A percentile compares a stretch with the other conserved stretches of the same genome.
Conservation (phyloP, 2,113 vertebrate species). For the Myrmecophaga tridactyla region DNA sequence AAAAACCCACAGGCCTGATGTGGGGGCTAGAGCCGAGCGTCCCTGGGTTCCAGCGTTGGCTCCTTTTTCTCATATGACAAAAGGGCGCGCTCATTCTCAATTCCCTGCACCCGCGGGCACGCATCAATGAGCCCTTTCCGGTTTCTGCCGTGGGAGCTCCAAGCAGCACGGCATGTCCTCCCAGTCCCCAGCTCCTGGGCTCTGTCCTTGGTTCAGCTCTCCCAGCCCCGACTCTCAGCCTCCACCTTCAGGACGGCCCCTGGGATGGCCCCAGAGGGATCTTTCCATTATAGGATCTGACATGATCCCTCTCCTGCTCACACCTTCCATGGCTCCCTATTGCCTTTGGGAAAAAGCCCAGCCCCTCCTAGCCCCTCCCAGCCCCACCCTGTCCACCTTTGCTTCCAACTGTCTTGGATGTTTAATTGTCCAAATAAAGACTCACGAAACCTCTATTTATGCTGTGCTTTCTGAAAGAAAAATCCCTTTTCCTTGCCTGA, state of each 20-base stretch:
- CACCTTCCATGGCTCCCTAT: neutral
- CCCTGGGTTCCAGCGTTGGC: neutral
- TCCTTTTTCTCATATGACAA: neutral
- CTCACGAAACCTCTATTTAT: neutral
- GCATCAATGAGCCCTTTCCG: neutral
- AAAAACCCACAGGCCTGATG: neutral
- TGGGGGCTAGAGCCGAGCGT: neutral
- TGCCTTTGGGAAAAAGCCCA: neutral
- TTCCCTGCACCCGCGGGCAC: fast-evolving
- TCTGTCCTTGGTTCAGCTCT: neutral
- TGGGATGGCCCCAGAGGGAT: neutral
- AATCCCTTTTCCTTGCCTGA: neutral
- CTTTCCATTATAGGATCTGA: neutral
- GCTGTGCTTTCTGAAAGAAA: neutral
- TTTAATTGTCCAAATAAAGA: neutral
- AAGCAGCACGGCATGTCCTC: neutral
- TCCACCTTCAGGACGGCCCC: neutral
- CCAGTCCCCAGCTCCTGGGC: fast-evolving
- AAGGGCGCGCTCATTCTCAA: neutral
- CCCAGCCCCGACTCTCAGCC: neutral
- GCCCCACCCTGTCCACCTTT: too few species aligned
- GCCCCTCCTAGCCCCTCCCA: neutral
- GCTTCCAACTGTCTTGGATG: neutral
- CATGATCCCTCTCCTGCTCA: neutral
- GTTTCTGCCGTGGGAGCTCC: neutral